phyloP scores from a whole-genome alignment of 2,888 invertebrate genomes.

The Lucinisca nassula region DNA sequence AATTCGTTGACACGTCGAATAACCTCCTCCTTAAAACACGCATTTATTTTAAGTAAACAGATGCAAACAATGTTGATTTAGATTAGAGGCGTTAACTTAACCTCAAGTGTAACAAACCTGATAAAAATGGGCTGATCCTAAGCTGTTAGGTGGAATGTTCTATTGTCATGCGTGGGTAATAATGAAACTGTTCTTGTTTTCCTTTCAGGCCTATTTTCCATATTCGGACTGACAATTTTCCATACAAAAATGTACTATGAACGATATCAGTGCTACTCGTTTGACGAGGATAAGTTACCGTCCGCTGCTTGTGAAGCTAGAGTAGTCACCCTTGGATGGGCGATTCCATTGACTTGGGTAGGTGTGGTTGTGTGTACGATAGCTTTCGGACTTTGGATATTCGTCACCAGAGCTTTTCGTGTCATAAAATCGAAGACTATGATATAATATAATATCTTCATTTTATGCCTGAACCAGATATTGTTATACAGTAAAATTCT shows the following conservation, averaged over 20 bases:
- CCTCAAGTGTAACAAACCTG: too few relatives aligned
- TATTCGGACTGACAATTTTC: conserved; percentile 97
- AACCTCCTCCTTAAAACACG: too few relatives aligned
- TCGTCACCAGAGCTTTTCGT: conserved; percentile 96
- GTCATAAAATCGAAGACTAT: conserved; percentile 85
- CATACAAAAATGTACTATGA: conserved; percentile 93
- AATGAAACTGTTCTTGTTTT: not conserved
- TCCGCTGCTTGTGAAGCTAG: conserved; percentile 88
- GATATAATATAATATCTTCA: conserved; percentile 45
- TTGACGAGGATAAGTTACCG: conserved; percentile 89
- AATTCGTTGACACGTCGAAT: too few relatives aligned
- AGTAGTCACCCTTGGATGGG: conserved; percentile 84
- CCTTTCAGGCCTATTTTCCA: conserved; percentile 94
- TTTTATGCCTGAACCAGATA: not conserved
- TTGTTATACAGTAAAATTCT: too few relatives aligned
- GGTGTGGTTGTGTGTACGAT: conserved; percentile 93
- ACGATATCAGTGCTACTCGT: conserved; percentile 77
- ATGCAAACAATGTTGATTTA: not conserved
- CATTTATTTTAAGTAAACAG: too few relatives aligned
- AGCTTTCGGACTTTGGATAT: conserved; percentile 95
- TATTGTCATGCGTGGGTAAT: too few relatives aligned
- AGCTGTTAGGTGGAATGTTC: too few relatives aligned
- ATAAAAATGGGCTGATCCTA: too few relatives aligned
- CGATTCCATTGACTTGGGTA: conserved; percentile 91
- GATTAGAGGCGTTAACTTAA: too few relatives aligned